Percentiles rank a stretch among this genome's conserved stretches.
phyloP scores from a whole-genome alignment of 2,888 invertebrate genomes.

The Drosophila pegasa region DNA sequence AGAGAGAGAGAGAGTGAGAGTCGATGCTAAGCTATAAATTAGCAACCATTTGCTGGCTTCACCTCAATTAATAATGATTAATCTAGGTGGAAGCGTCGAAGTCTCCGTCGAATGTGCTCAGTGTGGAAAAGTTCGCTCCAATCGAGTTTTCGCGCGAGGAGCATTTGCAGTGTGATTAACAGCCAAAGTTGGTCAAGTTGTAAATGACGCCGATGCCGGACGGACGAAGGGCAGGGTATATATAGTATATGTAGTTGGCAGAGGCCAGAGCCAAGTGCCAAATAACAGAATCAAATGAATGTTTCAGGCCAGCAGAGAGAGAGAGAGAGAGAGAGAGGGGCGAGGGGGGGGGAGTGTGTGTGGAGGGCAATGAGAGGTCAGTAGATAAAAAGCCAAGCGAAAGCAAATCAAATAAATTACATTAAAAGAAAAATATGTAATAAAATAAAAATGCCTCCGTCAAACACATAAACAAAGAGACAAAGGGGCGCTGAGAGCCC shows the following conservation, averaged over 20 bases:
- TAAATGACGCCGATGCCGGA: slow-evolving; percentile 5
- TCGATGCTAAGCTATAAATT: background rate
- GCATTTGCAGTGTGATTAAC: slow-evolving; percentile 19
- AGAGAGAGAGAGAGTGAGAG: background rate
- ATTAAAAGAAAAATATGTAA: slow-evolving; percentile 78
- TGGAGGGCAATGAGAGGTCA: slow-evolving; percentile 3
- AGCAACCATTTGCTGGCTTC: background rate
- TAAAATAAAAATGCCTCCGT: slow-evolving; percentile 63
- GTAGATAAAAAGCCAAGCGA: slow-evolving; percentile 42
- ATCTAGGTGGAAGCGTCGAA: background rate
- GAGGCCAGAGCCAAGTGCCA: slow-evolving; percentile 59
- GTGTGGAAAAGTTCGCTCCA: background rate
- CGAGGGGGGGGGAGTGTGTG: background rate
- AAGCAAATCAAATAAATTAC: slow-evolving; percentile 74
- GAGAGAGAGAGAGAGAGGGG: background rate
- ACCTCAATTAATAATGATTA: slow-evolving; percentile 1
- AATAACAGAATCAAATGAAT: slow-evolving; percentile 73
- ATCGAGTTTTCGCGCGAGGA: background rate
- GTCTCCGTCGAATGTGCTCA: background rate
- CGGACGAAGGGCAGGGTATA: slow-evolving; percentile 19
- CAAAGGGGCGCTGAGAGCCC: slow-evolving; percentile 3
- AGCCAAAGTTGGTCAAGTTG: slow-evolving; percentile 19
- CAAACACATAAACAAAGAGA: slow-evolving; percentile 22
- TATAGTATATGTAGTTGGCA: background rate
- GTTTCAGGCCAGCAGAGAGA: slow-evolving; percentile 17